Base-by-base conservation (phyloP, 2,888 invertebrate genomes). In the Lepidocyrtinus sp. region DNA sequence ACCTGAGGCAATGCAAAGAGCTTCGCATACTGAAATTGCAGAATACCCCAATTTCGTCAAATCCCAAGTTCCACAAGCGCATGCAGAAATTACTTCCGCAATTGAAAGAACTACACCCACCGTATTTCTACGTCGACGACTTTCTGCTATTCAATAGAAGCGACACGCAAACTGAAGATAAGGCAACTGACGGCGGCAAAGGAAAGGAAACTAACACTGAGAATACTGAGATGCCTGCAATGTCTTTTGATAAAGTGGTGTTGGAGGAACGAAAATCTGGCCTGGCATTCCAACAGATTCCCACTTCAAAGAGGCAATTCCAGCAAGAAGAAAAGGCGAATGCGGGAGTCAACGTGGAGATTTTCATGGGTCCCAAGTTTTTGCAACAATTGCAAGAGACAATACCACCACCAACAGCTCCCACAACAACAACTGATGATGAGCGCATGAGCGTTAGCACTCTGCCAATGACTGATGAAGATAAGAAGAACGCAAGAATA, bases 1-100 rank as follows among this genome's bases (percentile, higher is more conserved):
- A 68, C 61, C 78, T 85, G 1, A 70, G 59, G 46, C 68, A 77
- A 26, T 82, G 84, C 69, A 45, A 45, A 5, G 71, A 71, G 46
- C 75, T 85, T 36, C 62, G 76, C 9, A 78, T 77, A 50, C 65
- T 85, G 22, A 82, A 85, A 72, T 69, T 85, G 22, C 71, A 83
- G 62, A 78, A 78, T 64, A 82, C 82, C 36, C 76, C 82, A 22
- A 12, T 83, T 27, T 67, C 76, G 9, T 62, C 63, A 25, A 2
- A 45, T 0, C 45, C 62, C 17, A 65, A 75, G 27, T 83, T 83
- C 62, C 67, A 75, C 59, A 65, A 36, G 59, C 55, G 75, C 61
- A 55, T 83, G 55, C 81, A 81, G 64, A 65, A 61, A 59, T 26
- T 70, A 70, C 63, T 83, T 17, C 83, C 83, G 2, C 81, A 78